Conservation (phyloP, 2,888 invertebrate species). For the Andrena bicolor region DNA sequence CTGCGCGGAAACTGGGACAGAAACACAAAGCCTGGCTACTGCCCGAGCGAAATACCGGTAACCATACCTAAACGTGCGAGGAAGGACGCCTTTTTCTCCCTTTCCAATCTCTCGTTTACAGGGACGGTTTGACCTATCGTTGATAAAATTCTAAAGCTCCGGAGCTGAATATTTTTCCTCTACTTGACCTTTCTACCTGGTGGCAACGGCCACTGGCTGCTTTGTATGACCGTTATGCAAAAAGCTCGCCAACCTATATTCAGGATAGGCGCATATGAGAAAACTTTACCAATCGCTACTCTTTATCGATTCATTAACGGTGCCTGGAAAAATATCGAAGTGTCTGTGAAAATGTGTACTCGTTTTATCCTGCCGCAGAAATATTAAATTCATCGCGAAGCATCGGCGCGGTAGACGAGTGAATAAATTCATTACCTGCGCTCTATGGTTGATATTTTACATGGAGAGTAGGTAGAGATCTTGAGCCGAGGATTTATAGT, state of each 20-base stretch:
- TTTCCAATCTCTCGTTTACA: conserved; percentile 48
- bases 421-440: not conserved
- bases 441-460: not conserved
- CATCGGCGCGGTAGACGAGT: no score
- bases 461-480: conserved; percentile 4
- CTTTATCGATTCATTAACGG: conserved; percentile 50
- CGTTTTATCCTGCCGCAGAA: no score
- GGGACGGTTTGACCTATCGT: conserved; percentile 57
- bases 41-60: conserved; percentile 79
- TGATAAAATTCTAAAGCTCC: conserved; percentile 70
- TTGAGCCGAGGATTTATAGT: conserved; percentile 20
- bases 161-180: conserved; percentile 67
- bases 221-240: conserved; percentile 47
- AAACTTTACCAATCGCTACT: conserved; percentile 53
- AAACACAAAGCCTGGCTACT: conserved; percentile 81
- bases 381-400: conserved; percentile 1
- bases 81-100: conserved; percentile 68
- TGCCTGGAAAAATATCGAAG: conserved; percentile 4
- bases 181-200: conserved; percentile 52
- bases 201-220: conserved; percentile 21
- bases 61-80: conserved; percentile 80
- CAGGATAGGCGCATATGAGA: conserved; percentile 52
- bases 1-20: conserved; percentile 80
- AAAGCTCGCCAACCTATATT: conserved; percentile 38
- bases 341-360: not conserved